Percentiles rank a stretch among this genome's conserved stretches.
Conservation (phyloP, 2,113 vertebrate genomes). For the Psilopogon haemacephalus region DNA sequence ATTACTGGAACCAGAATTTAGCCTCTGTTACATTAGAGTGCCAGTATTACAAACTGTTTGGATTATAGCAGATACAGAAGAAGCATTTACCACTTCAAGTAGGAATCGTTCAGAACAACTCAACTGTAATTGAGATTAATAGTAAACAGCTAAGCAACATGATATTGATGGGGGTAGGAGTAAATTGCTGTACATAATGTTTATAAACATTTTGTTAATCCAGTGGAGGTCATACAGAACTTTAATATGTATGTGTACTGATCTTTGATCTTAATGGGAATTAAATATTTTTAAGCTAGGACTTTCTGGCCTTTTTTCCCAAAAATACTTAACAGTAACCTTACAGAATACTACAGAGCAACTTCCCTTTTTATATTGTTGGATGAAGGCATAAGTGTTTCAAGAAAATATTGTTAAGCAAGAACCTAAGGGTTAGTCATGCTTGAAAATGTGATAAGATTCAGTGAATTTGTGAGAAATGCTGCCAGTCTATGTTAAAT, state of each 20-base stretch:
- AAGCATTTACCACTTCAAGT: neutral
- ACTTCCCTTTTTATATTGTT: neutral
- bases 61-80: neutral
- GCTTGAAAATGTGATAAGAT: neutral
- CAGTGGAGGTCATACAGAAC: neutral
- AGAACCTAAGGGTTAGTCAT: neutral
- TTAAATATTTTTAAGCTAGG: neutral
- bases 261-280: neutral
- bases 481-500: neutral
- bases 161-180: neutral
- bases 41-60: neutral
- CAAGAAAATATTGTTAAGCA: neutral
- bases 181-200: constrained; percentile 11
- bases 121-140: neutral
- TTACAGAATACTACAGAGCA: neutral
- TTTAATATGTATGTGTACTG: neutral
- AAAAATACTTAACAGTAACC: neutral
- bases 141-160: neutral
- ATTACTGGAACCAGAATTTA: neutral
- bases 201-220: constrained; percentile 15
- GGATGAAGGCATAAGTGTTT: neutral
- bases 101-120: neutral
- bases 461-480: neutral
- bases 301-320: neutral
- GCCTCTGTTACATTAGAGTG: neutral